Percentiles rank a stretch among this genome's conserved stretches.
Evolutionary conservation across 2,113 vertebrate genomes (phyloP).

Genomic region (Aramus guarauna): DNA sequence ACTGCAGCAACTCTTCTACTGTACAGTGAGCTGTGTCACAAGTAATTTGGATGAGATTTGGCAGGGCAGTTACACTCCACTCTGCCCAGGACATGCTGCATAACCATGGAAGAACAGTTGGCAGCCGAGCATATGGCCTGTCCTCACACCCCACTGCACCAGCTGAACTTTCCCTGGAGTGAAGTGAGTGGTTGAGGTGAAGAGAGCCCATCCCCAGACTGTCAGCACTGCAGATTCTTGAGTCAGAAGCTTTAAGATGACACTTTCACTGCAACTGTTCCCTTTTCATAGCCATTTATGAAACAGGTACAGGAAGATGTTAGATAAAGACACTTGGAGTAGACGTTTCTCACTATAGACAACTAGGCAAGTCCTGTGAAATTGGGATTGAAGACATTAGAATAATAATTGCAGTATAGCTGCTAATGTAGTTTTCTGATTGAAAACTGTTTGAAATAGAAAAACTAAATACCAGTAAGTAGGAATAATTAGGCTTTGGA

Average conservation of each 20-base stretch:
- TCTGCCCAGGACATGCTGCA: not conserved
- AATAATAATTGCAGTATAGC: not conserved
- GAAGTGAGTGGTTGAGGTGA: not conserved
- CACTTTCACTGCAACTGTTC: not conserved
- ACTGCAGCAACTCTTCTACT: not conserved
- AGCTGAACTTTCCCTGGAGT: not conserved
- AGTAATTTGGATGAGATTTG: not conserved
- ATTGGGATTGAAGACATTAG: not conserved
- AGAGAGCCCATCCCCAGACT: not conserved
- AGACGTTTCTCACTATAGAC: not conserved
- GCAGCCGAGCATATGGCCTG: rapidly evolving
- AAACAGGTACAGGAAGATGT: not conserved
- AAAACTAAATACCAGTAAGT: not conserved
- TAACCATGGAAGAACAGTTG: not conserved
- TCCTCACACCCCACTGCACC: not conserved
- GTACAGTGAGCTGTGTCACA: not conserved
- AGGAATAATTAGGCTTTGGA: not conserved
- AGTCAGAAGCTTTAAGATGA: not conserved
- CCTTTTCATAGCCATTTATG: not conserved
- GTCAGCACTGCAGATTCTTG: not conserved
- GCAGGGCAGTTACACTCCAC: not conserved
- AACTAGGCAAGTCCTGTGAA: not conserved
- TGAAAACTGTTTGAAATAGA: not conserved
- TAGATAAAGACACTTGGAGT: not conserved
- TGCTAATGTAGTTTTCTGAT: not conserved